These are phyloP conservation scores for Meteorus sp. DNA, from an alignment of 1,140 invertebrate genomes.

Conservation along the genomic window DNA sequence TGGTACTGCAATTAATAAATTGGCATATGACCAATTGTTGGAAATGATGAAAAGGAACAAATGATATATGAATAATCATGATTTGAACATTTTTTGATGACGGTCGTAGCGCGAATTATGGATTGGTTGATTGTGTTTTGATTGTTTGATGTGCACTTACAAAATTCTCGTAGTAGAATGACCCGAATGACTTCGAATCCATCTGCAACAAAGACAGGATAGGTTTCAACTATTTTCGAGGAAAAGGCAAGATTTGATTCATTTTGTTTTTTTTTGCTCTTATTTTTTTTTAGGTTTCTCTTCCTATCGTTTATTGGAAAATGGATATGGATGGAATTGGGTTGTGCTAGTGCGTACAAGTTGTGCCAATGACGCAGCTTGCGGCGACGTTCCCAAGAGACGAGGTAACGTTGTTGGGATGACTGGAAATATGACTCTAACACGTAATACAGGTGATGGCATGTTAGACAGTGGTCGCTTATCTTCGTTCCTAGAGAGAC, in stretches of 20 bases:
- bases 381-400: slow-evolving; percentile 57
- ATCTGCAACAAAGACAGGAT: slow-evolving; percentile 71
- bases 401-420: slow-evolving; percentile 49
- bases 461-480: neutral
- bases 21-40: too few relatives aligned
- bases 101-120: slow-evolving; percentile 20
- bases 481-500: slow-evolving; percentile 7
- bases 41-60: too few relatives aligned
- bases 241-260: slow-evolving; percentile 32
- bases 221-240: slow-evolving; percentile 58
- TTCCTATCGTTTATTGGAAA: slow-evolving; percentile 32
- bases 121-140: neutral
- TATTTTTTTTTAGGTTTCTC: slow-evolving; percentile 28
- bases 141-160: slow-evolving; percentile 71
- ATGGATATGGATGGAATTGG: slow-evolving; percentile 33
- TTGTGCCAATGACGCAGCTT: slow-evolving; percentile 62
- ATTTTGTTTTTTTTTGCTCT: slow-evolving; percentile 24
- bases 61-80: too few relatives aligned
- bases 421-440: slow-evolving; percentile 44
- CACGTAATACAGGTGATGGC: slow-evolving; percentile 22
- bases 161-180: slow-evolving; percentile 92
- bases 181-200: slow-evolving; percentile 91
- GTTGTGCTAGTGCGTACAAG: slow-evolving; percentile 47
- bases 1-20: too few relatives aligned
- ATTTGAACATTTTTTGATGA: neutral